phyloP scores from a whole-genome alignment of 2,113 vertebrate genomes.

The Chionomys nivalis region DNA sequence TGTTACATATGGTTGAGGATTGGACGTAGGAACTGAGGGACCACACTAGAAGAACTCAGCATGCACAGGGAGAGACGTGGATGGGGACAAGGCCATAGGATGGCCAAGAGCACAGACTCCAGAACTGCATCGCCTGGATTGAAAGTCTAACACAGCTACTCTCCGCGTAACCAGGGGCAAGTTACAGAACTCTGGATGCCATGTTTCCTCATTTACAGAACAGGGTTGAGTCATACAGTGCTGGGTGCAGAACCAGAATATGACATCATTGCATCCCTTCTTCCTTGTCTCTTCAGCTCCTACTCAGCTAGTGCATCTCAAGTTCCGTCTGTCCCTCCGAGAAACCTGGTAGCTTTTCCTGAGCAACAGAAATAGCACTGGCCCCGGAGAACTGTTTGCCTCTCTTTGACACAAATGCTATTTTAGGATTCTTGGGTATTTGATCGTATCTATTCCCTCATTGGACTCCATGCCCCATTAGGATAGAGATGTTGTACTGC shows the following conservation, averaged over 20 bases:
- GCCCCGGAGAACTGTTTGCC: neutral
- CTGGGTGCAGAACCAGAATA: neutral
- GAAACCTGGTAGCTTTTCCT: slow-evolving; percentile 17
- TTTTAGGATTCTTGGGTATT: neutral
- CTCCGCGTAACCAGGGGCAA: neutral
- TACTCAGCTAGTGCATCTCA: neutral
- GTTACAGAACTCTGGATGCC: neutral
- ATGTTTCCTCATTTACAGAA: neutral
- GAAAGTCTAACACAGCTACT: neutral
- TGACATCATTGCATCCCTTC: neutral
- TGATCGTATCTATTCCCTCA: neutral
- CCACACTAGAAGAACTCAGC: neutral
- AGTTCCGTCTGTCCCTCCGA: neutral
- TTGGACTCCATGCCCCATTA: slow-evolving; percentile 7
- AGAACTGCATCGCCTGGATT: neutral
- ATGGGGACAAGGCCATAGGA: neutral
- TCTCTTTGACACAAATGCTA: neutral
- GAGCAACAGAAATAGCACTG: neutral
- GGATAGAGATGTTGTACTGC: neutral
- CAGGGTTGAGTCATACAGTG: too few relatives aligned
- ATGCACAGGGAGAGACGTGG: neutral
- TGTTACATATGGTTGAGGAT: neutral
- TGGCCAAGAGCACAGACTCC: neutral
- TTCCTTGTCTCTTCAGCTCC: neutral
- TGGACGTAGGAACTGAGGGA: neutral